Percentiles rank a stretch among this genome's conserved stretches.
These are phyloP conservation scores for Pegoplata infirma DNA, from an alignment of 2,888 invertebrate species.

Conservation along the genomic window DNA sequence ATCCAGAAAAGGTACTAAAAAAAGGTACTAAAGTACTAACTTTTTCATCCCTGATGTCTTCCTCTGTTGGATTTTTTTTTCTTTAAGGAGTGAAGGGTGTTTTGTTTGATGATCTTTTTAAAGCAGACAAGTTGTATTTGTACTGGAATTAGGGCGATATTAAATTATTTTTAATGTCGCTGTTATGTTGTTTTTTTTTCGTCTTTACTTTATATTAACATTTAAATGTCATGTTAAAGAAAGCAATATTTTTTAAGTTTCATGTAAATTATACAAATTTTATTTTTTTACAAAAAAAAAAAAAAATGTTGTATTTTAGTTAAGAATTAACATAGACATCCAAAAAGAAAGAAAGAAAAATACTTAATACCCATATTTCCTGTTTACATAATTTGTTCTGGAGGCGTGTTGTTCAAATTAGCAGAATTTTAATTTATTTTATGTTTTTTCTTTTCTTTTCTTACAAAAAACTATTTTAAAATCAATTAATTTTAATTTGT, in stretches of 20 bases:
- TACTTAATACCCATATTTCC: slow-evolving; percentile 42
- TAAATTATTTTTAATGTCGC: slow-evolving; percentile 12
- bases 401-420: slow-evolving; percentile 40
- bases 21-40: too few relatives aligned
- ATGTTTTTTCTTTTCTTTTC: too few relatives aligned
- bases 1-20: too few relatives aligned
- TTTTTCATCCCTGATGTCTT: too few relatives aligned
- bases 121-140: slow-evolving; percentile 51
- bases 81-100: slow-evolving; percentile 13
- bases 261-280: slow-evolving; percentile 35
- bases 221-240: slow-evolving; percentile 38
- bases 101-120: background rate
- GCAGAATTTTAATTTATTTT: slow-evolving; percentile 23
- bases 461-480: slow-evolving; percentile 36
- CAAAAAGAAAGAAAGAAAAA: background rate
- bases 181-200: slow-evolving; percentile 7
- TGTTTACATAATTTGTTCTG: slow-evolving; percentile 10
- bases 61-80: background rate
- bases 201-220: background rate
- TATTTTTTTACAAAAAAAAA: background rate
- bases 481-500: slow-evolving; percentile 55
- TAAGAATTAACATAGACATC: background rate
- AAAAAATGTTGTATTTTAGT: background rate
- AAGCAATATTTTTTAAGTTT: slow-evolving; percentile 27
- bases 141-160: slow-evolving; percentile 51